Conservation (phyloP, 1,140 invertebrate genomes). For the honey bee (Apis mellifera) region DNA sequence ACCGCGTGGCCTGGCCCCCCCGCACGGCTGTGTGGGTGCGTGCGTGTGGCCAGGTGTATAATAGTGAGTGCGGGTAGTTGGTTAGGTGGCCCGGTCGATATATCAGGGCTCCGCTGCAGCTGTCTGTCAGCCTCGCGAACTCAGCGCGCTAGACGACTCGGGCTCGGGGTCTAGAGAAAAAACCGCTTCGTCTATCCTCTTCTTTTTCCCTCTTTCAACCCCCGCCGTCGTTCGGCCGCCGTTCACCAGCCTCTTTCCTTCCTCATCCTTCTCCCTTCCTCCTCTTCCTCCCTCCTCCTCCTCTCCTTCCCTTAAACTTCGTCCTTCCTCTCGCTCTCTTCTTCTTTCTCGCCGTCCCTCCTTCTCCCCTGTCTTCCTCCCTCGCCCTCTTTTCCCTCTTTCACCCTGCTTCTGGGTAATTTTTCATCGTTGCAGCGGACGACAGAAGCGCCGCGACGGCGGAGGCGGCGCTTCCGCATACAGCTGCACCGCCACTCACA, state of each 20-base stretch:
- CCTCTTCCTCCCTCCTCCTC: not conserved
- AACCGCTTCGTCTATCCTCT: conserved; percentile 62
- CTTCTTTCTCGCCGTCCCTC: not conserved
- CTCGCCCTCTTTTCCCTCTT: conserved; percentile 59
- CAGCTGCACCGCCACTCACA: conserved; percentile 53
- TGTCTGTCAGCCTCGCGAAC: conserved; percentile 79
- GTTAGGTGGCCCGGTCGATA: conserved; percentile 77
- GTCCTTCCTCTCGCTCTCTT: conserved; percentile 47
- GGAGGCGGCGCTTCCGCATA: conserved; percentile 66
- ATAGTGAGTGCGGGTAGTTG: conserved; percentile 70
- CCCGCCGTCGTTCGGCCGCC: conserved; percentile 35
- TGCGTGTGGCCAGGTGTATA: conserved; percentile 67
- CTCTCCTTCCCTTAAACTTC: conserved; percentile 40
- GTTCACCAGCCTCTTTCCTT: conserved; percentile 18
- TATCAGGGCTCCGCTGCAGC: conserved; percentile 80
- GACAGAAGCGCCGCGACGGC: conserved; percentile 73
- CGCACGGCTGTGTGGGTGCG: conserved; percentile 24
- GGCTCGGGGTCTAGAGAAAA: conserved; percentile 73
- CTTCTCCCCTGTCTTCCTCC: not conserved
- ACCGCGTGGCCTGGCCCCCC: conserved; percentile 43
- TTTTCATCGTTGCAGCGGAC: conserved; percentile 79
- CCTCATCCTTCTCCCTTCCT: conserved; percentile 9
- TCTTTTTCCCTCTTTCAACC: conserved; percentile 41
- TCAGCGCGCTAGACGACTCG: conserved; percentile 75
- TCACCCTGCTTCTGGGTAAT: conserved; percentile 77